Conservation (phyloP, 2,888 invertebrate genomes). For the Brenthis ino region DNA sequence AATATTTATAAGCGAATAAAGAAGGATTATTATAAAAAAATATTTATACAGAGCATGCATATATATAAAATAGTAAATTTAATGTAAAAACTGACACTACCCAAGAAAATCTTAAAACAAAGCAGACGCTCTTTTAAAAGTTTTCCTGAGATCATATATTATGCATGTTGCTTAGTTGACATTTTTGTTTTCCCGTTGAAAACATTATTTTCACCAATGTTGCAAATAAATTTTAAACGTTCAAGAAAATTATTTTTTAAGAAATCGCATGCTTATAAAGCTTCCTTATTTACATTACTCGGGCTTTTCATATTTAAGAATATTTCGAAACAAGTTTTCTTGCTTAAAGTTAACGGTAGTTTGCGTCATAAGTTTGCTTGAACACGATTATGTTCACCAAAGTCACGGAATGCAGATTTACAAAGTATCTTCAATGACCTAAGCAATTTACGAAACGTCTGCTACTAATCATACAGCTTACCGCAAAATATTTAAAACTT, state of each 20-base stretch:
- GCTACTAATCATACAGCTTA: constrained; percentile 1
- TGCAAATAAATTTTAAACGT: constrained; percentile 58
- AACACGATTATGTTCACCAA: constrained; percentile 42
- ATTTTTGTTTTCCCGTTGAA: constrained; percentile 43
- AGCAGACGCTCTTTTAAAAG: constrained; percentile 29
- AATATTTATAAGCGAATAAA: no score
- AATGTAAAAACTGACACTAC: constrained; percentile 11
- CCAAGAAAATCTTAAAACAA: constrained; percentile 28
- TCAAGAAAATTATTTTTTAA: constrained; percentile 48
- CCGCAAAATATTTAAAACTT: no score
- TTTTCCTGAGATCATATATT: constrained; percentile 30
- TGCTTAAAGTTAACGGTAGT: constrained; percentile 70
- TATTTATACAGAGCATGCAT: not conserved
- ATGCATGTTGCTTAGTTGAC: constrained; percentile 35
- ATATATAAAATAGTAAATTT: constrained; percentile 14
- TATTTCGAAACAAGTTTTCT: constrained; percentile 67
- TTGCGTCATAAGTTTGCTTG: constrained; percentile 62
- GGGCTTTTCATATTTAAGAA: constrained; percentile 59
- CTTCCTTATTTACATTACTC: constrained; percentile 60
- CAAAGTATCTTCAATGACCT: constrained; percentile 27
- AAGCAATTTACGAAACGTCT: constrained; percentile 24
- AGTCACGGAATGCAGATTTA: constrained; percentile 47
- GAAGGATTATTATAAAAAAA: not conserved
- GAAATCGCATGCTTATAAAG: constrained; percentile 56
- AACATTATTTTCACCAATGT: constrained; percentile 49